Evolutionary conservation across 1,140 invertebrate species (phyloP).

Genomic region (Panulirus ornatus): DNA sequence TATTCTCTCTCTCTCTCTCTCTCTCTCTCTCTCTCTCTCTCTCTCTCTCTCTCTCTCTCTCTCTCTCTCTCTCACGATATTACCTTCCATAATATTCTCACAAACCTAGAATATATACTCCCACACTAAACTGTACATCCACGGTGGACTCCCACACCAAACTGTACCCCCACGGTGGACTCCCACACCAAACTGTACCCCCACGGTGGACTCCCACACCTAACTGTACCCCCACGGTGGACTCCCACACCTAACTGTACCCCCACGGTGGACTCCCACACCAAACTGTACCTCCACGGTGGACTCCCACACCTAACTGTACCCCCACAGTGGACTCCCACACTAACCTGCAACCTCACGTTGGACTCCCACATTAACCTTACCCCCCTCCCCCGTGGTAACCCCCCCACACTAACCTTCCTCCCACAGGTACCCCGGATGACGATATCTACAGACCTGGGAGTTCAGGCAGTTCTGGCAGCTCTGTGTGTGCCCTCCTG

Average conservation of each 20-base stretch:
- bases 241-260: neutral
- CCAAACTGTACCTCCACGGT: neutral
- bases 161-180: neutral
- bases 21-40: constrained; percentile 38
- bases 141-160: neutral
- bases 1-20: neutral
- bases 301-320: too few species aligned
- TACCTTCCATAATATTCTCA: neutral
- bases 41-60: neutral
- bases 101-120: neutral
- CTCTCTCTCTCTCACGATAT: neutral
- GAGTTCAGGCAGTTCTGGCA: constrained; percentile 18
- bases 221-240: neutral
- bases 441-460: neutral
- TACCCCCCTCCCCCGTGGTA: neutral
- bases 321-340: neutral
- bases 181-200: neutral
- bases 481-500: constrained; percentile 33
- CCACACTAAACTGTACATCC: too few species aligned
- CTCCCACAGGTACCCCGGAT: constrained; percentile 18
- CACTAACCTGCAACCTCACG: neutral
- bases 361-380: neutral
- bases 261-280: neutral
- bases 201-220: too few species aligned
- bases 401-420: neutral